Evolutionary conservation across 2,888 invertebrate species (phyloP).

Genomic region (Drosophila diplacantha): DNA sequence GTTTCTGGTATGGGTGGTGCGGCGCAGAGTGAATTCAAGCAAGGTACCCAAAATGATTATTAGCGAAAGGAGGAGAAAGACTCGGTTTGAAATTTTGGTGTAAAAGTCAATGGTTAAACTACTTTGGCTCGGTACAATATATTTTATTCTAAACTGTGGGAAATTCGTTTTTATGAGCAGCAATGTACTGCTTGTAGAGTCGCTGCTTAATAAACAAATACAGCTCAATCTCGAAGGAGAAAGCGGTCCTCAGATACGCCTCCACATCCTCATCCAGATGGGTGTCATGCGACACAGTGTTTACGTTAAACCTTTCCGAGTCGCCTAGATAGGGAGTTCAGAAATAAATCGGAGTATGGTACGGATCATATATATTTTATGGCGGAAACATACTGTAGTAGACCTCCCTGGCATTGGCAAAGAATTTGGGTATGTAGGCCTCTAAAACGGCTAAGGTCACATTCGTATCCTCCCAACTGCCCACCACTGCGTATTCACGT

Average conservation of each 20-base stretch:
- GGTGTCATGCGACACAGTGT: constrained; percentile 58
- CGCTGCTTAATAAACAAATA: constrained; percentile 74
- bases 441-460: constrained; percentile 88
- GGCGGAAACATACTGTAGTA: constrained; percentile 80
- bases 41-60: constrained; percentile 48
- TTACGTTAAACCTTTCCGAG: constrained; percentile 48
- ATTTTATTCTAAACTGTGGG: constrained; percentile 18
- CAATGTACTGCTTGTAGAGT: constrained; percentile 73
- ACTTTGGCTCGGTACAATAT: constrained; percentile 19
- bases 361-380: neutral
- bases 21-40: constrained; percentile 19
- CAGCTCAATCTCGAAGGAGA: constrained; percentile 85
- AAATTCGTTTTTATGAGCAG: constrained; percentile 50
- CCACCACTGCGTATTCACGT: constrained; percentile 89
- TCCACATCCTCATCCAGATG: constrained; percentile 81
- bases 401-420: constrained; percentile 84
- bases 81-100: constrained; percentile 25
- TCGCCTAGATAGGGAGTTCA: constrained; percentile 27
- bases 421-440: constrained; percentile 88
- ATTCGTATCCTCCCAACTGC: constrained; percentile 90
- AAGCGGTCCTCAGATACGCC: constrained; percentile 87
- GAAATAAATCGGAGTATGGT: neutral
- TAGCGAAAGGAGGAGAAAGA: constrained; percentile 47
- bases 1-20: constrained; percentile 10
- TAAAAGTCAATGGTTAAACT: constrained; percentile 10